phyloP scores from a whole-genome alignment of 2,888 invertebrate genomes.

The Zhengitettix transpicula region DNA sequence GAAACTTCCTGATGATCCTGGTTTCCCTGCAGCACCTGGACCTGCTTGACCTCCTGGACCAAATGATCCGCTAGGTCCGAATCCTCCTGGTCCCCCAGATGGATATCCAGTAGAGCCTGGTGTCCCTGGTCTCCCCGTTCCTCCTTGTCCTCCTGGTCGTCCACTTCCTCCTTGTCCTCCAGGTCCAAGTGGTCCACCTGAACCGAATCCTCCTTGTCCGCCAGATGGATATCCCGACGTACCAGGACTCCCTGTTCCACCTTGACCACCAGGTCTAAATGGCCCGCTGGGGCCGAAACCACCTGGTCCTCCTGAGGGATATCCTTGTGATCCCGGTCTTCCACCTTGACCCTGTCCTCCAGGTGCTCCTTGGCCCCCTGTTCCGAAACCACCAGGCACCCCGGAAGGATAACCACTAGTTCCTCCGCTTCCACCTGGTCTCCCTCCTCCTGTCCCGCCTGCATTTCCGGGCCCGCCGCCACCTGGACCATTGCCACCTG shows the following conservation, averaged over 20 bases:
- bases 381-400: background rate
- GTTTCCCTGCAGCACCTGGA: background rate
- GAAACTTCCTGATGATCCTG: background rate
- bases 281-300: background rate
- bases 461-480: background rate
- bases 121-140: background rate
- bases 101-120: background rate
- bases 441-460: background rate
- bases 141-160: background rate
- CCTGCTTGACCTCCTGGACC: background rate
- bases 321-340: background rate
- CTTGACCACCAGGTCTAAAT: background rate
- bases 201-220: background rate
- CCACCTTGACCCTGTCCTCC: background rate
- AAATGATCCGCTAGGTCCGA: background rate
- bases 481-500: background rate
- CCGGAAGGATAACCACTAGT: background rate
- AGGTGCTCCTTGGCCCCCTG: background rate
- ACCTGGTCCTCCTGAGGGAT: background rate
- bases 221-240: background rate
- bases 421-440: background rate
- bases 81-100: background rate
- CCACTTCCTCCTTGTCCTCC: background rate
- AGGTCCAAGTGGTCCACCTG: background rate
- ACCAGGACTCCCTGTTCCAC: background rate